Conservation (phyloP, 2,797 vertebrate genomes). For the Gobionotothen gibberifrons region DNA sequence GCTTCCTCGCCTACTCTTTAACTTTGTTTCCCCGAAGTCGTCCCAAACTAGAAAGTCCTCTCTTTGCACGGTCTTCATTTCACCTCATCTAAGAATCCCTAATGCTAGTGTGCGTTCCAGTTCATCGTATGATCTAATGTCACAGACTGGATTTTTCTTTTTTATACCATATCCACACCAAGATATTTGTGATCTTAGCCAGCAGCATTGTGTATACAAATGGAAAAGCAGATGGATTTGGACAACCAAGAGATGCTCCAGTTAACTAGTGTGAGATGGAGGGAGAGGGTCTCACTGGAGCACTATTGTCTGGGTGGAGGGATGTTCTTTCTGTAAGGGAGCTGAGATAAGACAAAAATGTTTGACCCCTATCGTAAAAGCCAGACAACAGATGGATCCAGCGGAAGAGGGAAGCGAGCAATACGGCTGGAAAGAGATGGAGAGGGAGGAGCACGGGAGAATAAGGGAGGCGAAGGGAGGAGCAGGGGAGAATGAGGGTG, state of each 20-base stretch:
- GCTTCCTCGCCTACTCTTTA: slow-evolving; percentile 25
- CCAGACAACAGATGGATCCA: slow-evolving; percentile 58
- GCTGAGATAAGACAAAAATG: slow-evolving; percentile 44
- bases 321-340: slow-evolving; percentile 43
- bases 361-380: slow-evolving; percentile 51
- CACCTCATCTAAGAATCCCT: slow-evolving; percentile 33
- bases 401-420: slow-evolving; percentile 35
- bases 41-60: slow-evolving; percentile 26
- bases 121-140: slow-evolving; percentile 42
- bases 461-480: no score
- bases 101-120: slow-evolving; percentile 18
- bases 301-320: slow-evolving; percentile 35
- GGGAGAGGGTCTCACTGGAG: slow-evolving; percentile 25
- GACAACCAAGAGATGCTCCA: slow-evolving; percentile 32
- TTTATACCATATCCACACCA: not conserved
- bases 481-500: no score
- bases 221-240: slow-evolving; percentile 42
- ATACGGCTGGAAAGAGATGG: slow-evolving; percentile 8
- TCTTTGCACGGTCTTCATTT: slow-evolving; percentile 32
- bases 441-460: not conserved
- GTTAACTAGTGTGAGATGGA: slow-evolving; percentile 17
- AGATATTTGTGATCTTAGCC: slow-evolving; percentile 24
- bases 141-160: slow-evolving; percentile 10
- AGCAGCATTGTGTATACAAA: slow-evolving; percentile 20
- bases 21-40: slow-evolving; percentile 45